Base-by-base conservation (phyloP, 2,888 invertebrate genomes). In the Eupithecia insigniata region DNA sequence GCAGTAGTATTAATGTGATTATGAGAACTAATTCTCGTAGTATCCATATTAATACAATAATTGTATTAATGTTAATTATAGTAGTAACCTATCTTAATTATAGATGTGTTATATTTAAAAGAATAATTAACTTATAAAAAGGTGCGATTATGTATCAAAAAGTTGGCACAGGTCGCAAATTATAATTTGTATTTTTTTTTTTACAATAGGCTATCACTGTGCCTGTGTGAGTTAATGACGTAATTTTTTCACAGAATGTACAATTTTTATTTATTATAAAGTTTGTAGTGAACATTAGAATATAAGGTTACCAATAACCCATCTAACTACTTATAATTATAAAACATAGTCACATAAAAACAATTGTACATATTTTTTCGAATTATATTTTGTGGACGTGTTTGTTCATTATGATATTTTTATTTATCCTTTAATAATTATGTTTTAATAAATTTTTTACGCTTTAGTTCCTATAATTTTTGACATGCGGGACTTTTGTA, bases 361-460 rank as follows among this genome's bases (percentile, higher is more conserved):
- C 85, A 83, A 87, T 82, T 92, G 92, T 93, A 93, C 89, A 93
- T 92, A 93, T 87, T 84, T 84, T 87, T 87, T 90, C 87, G 87
- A 92, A 92, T 92, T 93, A 93, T 92, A 92, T 92, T 91, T 92
- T 92, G 92, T 92, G 92, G 91, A 89, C 87, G 84, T 86, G 75
- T 73, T 51, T 86, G 75, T 73, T 51, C 12, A 85, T 81, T 76
- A 80, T 82, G 82, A 80, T 80, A n/a, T 82, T 86, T 85, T 80
- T 77, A 82, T 87, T 79, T 77, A 71, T 66, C 68, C 69, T 77
- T 73, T 74, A 73, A 7, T n/a, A 12, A 75, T 76, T 73, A 61
- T 64, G 66, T 39, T 58, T 69, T 77, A 51, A 60, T 32, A 14
- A 62, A 5, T 43, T n/a, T 28, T 46, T 46, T 65, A 39, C 65